Conservation (phyloP, 2,113 vertebrate genomes). For the Gavialis gangeticus region DNA sequence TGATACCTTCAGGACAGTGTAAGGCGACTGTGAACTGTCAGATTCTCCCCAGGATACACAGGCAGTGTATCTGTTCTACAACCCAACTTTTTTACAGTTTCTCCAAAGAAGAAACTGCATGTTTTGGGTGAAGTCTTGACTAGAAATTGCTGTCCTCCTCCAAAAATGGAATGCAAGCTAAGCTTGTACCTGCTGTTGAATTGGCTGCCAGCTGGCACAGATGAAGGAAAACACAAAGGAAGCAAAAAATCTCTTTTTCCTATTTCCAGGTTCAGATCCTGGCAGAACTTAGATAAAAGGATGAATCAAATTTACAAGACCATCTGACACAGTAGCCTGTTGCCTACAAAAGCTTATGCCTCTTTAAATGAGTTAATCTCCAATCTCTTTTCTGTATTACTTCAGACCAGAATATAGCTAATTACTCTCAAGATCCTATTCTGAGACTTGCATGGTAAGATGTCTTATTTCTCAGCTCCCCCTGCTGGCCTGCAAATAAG, state of each 20-base stretch:
- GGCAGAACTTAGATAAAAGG: not conserved
- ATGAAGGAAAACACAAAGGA: conserved; percentile 11
- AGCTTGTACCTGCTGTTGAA: not conserved
- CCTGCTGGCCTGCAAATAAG: conserved; percentile 37
- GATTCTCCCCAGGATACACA: not conserved
- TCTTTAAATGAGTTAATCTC: not conserved
- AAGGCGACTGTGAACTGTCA: not conserved
- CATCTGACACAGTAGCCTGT: too few relatives aligned
- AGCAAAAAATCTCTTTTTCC: not conserved
- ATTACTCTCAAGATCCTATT: accelerated
- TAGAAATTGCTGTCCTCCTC: not conserved
- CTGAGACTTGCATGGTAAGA: not conserved
- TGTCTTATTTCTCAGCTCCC: conserved; percentile 48
- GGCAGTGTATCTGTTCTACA: not conserved
- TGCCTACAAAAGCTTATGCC: too few relatives aligned
- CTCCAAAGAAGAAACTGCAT: not conserved
- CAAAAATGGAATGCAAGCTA: not conserved
- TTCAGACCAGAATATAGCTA: not conserved
- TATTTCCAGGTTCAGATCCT: accelerated
- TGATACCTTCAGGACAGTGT: not conserved
- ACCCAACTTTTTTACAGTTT: not conserved
- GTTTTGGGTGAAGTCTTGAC: not conserved
- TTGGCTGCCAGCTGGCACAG: not conserved
- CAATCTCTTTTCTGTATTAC: not conserved
- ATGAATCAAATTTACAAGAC: not conserved